Percentiles rank a stretch among this genome's conserved stretches.
Evolutionary conservation across 2,797 vertebrate genomes (phyloP).

Genomic region (Zenarchopterus dispar): DNA sequence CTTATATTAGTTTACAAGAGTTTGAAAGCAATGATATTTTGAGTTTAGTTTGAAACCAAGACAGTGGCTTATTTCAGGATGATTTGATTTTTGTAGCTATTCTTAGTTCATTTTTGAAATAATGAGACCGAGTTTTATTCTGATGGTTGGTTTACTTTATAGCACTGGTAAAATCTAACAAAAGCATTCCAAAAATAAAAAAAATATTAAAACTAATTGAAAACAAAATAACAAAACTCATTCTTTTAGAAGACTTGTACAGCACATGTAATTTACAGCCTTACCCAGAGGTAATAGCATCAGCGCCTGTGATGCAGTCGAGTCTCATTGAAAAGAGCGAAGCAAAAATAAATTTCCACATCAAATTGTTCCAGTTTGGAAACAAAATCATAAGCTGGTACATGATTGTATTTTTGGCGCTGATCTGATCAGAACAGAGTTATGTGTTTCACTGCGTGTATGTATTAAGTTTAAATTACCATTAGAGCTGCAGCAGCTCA

Average conservation of each 20-base stretch:
- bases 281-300: background rate
- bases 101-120: too few species aligned
- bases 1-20: too few species aligned
- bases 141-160: too few species aligned
- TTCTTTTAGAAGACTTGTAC: background rate
- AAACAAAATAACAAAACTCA: too few species aligned
- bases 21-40: constrained; percentile 31
- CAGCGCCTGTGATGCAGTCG: constrained; percentile 8
- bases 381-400: constrained; percentile 28
- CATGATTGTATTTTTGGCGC: constrained; percentile 37
- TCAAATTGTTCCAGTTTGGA: constrained; percentile 40
- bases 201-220: too few species aligned
- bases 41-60: background rate
- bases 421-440: constrained; percentile 33
- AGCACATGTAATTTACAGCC: background rate
- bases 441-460: constrained; percentile 20
- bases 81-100: too few species aligned
- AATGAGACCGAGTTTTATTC: too few species aligned
- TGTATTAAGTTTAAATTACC: constrained; percentile 40
- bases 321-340: constrained; percentile 10
- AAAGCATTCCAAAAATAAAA: too few species aligned
- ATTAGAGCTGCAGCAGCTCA: constrained; percentile 27
- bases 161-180: too few species aligned
- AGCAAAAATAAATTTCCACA: constrained; percentile 5
- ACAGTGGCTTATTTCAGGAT: too few species aligned